Conservation (phyloP, 2,888 invertebrate species). For the Gymnoscelis rufifasciata region DNA sequence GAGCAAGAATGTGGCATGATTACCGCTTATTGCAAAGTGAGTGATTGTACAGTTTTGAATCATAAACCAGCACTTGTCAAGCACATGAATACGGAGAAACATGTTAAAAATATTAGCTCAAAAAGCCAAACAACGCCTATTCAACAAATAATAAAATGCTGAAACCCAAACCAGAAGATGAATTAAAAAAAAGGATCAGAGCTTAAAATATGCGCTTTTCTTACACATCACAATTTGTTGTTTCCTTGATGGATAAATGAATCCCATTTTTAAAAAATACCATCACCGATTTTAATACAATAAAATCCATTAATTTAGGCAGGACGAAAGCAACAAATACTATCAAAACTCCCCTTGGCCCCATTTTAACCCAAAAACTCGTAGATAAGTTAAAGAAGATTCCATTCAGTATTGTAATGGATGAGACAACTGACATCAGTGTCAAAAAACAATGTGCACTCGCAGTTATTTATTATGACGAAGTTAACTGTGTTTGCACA, state of each 20-base stretch:
- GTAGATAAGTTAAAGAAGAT: not conserved
- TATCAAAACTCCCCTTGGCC: not conserved
- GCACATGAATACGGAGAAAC: not conserved
- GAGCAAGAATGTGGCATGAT: not conserved
- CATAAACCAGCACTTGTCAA: not conserved
- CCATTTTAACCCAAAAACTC: not conserved
- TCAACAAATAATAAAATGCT: not conserved
- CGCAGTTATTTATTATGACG: too few relatives aligned
- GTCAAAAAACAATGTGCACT: not conserved
- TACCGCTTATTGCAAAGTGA: not conserved
- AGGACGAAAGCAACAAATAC: not conserved
- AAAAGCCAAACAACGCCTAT: not conserved
- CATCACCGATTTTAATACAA: not conserved
- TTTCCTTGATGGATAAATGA: not conserved
- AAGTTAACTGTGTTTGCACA: constrained; percentile 10
- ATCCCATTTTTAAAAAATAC: not conserved
- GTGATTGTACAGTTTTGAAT: not conserved
- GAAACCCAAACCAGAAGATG: not conserved
- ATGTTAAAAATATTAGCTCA: not conserved
- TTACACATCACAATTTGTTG: not conserved
- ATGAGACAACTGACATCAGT: too few relatives aligned
- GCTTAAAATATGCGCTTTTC: not conserved
- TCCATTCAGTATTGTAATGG: not conserved
- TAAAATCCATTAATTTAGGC: not conserved
- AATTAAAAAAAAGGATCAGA: not conserved